Percentiles rank a stretch among this genome's conserved stretches.
phyloP scores from a whole-genome alignment of 1,140 invertebrate genomes.

The Lucilia cuprina region DNA sequence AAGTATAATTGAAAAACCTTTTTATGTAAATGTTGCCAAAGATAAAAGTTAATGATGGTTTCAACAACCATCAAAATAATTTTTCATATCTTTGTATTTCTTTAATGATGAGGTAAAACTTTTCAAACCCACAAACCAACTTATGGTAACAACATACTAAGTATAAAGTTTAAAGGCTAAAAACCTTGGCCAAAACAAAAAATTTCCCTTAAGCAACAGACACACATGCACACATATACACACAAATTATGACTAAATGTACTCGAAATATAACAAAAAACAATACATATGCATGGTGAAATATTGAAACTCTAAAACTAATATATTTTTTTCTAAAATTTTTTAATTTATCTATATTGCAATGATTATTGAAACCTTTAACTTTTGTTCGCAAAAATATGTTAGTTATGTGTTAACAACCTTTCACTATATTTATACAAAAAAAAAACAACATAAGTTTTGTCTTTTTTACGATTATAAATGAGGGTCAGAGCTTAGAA shows the following conservation, averaged over 20 bases:
- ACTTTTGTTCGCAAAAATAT: too few species aligned
- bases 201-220: too few species aligned
- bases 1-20: background rate
- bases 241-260: background rate
- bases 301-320: too few species aligned
- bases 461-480: background rate
- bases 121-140: background rate
- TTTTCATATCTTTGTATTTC: background rate
- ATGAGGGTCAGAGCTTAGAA: background rate
- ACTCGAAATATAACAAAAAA: too few species aligned
- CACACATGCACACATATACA: too few species aligned
- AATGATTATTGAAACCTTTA: too few species aligned
- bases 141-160: background rate
- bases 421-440: too few species aligned
- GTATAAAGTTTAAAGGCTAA: constrained; percentile 1
- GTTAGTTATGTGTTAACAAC: too few species aligned
- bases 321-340: too few species aligned
- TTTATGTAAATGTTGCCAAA: background rate
- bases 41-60: background rate
- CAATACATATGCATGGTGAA: too few species aligned
- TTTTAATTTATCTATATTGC: too few species aligned
- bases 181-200: background rate
- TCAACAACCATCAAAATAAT: background rate
- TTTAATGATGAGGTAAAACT: background rate
- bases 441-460: too few species aligned